Conservation (phyloP, 2,797 vertebrate genomes). For the Rousettus madagascariensis region DNA sequence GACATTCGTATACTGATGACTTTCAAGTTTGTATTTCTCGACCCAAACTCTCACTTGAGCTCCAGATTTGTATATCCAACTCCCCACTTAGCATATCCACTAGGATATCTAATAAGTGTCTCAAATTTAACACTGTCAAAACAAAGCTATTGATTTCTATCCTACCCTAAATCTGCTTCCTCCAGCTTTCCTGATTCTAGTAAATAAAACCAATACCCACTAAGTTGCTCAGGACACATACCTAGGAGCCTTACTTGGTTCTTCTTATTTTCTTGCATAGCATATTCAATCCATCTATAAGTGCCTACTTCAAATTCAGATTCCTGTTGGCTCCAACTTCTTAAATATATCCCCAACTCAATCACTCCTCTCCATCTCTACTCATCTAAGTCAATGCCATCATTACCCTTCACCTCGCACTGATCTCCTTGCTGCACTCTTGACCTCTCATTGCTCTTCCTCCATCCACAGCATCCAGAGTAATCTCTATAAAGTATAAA, state of each 20-base stretch:
- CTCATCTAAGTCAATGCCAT: background rate
- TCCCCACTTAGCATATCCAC: background rate
- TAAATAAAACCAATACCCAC: background rate
- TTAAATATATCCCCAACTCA: background rate
- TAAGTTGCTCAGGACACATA: background rate
- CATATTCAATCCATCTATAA: background rate
- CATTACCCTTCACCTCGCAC: background rate
- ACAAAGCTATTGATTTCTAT: background rate
- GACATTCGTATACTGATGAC: background rate
- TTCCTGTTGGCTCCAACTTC: background rate
- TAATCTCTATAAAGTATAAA: slow-evolving; percentile 14
- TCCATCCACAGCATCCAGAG: background rate
- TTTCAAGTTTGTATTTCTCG: slow-evolving; percentile 3
- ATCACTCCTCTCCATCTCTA: background rate
- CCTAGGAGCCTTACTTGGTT: background rate
- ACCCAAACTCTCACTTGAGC: background rate
- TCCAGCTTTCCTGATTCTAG: background rate
- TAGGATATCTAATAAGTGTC: background rate
- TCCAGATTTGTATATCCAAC: background rate
- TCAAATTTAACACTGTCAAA: slow-evolving; percentile 38
- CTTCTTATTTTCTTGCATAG: background rate
- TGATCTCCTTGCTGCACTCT: background rate
- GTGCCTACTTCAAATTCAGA: background rate
- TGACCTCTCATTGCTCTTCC: background rate
- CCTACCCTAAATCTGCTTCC: background rate